A percentile compares a stretch with the other conserved stretches of the same genome.
Evolutionary conservation across 2,888 invertebrate genomes (phyloP).

Genomic region (Shargacucullia verbasci): DNA sequence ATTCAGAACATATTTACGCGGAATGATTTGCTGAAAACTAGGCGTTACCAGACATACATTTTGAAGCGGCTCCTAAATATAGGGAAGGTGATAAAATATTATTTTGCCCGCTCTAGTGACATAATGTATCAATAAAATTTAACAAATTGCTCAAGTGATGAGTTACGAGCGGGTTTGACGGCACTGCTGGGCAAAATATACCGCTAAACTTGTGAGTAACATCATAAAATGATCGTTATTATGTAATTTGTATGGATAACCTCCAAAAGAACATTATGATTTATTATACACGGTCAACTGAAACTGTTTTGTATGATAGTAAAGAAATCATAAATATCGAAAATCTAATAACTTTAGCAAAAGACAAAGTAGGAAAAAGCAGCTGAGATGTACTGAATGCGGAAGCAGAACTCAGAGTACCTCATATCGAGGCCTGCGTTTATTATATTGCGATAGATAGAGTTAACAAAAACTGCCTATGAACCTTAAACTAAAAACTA

Average conservation of each 20-base stretch:
- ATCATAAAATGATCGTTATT: constrained; percentile 26
- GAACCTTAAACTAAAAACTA: too few relatives aligned
- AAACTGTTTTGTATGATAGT: background rate
- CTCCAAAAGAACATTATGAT: constrained; percentile 15
- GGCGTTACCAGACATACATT: constrained; percentile 27
- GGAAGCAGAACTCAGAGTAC: too few relatives aligned
- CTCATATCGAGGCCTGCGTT: too few relatives aligned
- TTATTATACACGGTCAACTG: constrained; percentile 9
- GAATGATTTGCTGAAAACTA: constrained; percentile 29
- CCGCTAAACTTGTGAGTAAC: constrained; percentile 20
- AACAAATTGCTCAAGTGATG: constrained; percentile 42
- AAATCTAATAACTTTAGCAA: too few relatives aligned
- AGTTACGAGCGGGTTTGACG: constrained; percentile 31
- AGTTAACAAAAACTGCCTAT: too few relatives aligned
- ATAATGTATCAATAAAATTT: constrained; percentile 51
- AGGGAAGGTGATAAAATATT: constrained; percentile 45
- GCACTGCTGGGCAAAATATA: constrained; percentile 25
- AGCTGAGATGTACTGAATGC: too few relatives aligned
- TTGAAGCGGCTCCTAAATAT: constrained; percentile 40
- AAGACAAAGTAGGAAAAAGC: too few relatives aligned
- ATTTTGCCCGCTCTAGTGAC: constrained; percentile 45
- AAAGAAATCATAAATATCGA: background rate
- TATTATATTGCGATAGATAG: too few relatives aligned
- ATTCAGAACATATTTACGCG: constrained; percentile 24
- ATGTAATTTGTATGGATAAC: constrained; percentile 12